These are phyloP conservation scores for Petrocephalus sullivani DNA, from an alignment of 2,797 vertebrate genomes.

Conservation along the genomic window DNA sequence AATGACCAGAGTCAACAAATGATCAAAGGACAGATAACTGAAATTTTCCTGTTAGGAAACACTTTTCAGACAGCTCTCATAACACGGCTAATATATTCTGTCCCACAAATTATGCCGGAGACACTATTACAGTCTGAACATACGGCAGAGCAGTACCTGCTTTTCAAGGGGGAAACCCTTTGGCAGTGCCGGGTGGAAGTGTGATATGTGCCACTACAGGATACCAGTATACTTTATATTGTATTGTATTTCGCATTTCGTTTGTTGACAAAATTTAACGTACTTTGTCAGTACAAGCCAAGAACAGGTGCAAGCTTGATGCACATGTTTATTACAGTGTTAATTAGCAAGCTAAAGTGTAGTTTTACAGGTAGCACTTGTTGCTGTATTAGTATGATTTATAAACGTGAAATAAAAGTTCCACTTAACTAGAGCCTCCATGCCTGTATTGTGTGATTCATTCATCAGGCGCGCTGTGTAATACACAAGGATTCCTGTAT, in stretches of 20 bases:
- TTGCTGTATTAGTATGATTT: background rate
- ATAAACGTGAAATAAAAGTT: background rate
- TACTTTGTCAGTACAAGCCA: background rate
- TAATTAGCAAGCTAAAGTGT: background rate
- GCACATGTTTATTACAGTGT: background rate
- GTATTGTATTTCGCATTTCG: background rate
- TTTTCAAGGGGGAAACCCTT: background rate
- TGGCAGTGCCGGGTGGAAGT: background rate
- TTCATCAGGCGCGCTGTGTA: background rate
- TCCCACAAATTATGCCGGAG: background rate
- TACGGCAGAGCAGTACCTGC: background rate
- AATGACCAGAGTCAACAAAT: background rate
- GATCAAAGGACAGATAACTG: background rate
- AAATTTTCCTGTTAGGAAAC: background rate
- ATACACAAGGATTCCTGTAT: background rate
- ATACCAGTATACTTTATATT: background rate
- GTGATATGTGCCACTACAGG: background rate
- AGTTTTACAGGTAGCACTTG: background rate
- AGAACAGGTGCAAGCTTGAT: background rate
- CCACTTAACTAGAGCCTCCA: background rate
- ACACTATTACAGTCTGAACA: background rate
- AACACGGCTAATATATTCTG: background rate
- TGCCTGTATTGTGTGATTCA: background rate
- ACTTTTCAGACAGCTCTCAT: background rate
- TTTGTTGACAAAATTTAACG: background rate